A percentile compares a stretch with the other conserved stretches of the same genome.
These are phyloP conservation scores for Sarcophaga rosellei DNA, from an alignment of 2,888 invertebrate genomes.

Conservation along the genomic window DNA sequence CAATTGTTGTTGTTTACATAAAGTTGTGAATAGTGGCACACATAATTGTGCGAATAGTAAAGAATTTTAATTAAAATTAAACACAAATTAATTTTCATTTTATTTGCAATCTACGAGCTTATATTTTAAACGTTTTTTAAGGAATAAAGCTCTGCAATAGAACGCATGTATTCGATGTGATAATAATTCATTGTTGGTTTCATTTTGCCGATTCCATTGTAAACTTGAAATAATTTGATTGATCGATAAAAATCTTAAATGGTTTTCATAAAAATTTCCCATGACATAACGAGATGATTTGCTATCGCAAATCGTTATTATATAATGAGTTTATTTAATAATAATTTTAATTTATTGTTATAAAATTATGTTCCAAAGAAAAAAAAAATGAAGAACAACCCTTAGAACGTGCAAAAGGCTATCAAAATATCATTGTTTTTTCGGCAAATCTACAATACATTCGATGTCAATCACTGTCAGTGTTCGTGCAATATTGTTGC, in stretches of 20 bases:
- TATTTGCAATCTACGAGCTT: too few relatives aligned
- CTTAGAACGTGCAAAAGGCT: not conserved
- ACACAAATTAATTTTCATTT: too few relatives aligned
- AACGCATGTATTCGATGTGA: too few relatives aligned
- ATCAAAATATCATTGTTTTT: not conserved
- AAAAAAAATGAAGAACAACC: not conserved
- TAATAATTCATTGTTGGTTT: too few relatives aligned
- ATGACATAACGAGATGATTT: not conserved
- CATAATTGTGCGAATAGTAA: too few relatives aligned
- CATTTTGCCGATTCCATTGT: too few relatives aligned
- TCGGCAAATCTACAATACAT: slow-evolving; percentile 32
- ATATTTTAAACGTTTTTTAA: too few relatives aligned
- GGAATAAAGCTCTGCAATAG: too few relatives aligned
- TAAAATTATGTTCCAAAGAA: slow-evolving; percentile 15
- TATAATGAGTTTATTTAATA: not conserved
- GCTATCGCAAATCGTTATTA: not conserved
- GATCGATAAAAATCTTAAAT: not conserved
- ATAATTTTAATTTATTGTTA: slow-evolving; percentile 29
- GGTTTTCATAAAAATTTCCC: not conserved
- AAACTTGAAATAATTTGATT: too few relatives aligned
- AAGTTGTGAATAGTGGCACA: too few relatives aligned
- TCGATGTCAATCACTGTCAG: slow-evolving; percentile 61
- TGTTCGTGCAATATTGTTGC: slow-evolving; percentile 32
- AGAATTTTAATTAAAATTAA: too few relatives aligned
- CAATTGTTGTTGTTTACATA: too few relatives aligned